These are phyloP conservation scores for Diplazon laetatorius DNA, from an alignment of 2,888 invertebrate species.

Conservation along the genomic window DNA sequence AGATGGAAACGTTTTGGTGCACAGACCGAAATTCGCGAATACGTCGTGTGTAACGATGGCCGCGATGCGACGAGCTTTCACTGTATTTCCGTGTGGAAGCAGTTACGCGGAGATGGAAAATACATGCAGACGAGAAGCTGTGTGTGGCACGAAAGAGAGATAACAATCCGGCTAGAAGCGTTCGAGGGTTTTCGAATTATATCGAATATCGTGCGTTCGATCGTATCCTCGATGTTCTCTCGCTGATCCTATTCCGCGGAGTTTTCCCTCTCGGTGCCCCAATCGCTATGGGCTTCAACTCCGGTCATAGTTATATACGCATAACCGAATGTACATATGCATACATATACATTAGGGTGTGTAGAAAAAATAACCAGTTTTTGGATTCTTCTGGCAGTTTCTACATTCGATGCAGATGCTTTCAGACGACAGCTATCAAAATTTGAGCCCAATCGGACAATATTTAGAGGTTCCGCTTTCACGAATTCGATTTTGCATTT, in stretches of 20 bases:
- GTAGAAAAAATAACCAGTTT: too few species aligned
- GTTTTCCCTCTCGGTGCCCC: slow-evolving; percentile 48
- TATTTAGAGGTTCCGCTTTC: too few species aligned
- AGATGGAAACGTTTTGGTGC: slow-evolving; percentile 36
- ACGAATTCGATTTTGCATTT: too few species aligned
- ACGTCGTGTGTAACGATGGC: slow-evolving; percentile 54
- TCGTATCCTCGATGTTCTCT: slow-evolving; percentile 69
- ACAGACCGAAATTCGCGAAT: slow-evolving; percentile 32
- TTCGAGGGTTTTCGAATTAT: slow-evolving; percentile 69
- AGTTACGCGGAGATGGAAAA: slow-evolving; percentile 12
- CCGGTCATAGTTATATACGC: too few species aligned
- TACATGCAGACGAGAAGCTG: slow-evolving; percentile 6
- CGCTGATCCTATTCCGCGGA: slow-evolving; percentile 72
- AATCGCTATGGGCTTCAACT: slow-evolving; percentile 49
- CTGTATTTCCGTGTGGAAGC: slow-evolving; percentile 63
- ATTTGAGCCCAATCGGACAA: too few species aligned
- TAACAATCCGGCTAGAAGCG: slow-evolving; percentile 44
- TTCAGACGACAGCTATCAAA: too few species aligned
- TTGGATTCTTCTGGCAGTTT: too few species aligned
- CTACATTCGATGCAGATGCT: too few species aligned
- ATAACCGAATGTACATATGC: too few species aligned
- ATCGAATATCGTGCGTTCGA: slow-evolving; percentile 73
- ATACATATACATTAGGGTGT: too few species aligned
- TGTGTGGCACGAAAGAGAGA: slow-evolving; percentile 61
- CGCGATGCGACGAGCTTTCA: slow-evolving; percentile 69